Percentiles rank a stretch among this genome's conserved stretches.
Conservation (phyloP, 30 jellyfish, hydroid and myxozoan genomes). For the Hydra vulgaris region DNA sequence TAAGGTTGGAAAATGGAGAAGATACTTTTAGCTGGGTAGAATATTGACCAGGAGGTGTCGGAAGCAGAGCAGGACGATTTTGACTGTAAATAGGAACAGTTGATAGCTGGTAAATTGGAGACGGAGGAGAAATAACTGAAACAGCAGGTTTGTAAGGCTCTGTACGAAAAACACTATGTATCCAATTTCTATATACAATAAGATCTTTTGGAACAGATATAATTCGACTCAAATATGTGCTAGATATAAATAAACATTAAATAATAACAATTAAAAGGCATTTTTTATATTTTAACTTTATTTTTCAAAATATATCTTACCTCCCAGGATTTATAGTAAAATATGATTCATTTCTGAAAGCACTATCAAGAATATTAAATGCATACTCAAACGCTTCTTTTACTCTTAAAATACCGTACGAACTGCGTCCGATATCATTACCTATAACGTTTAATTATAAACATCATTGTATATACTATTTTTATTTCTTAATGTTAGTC, state of each 20-base stretch:
- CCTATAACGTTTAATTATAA: slow-evolving; percentile 14
- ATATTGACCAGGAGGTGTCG: slow-evolving; percentile 26
- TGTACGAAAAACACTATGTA: slow-evolving; percentile 9
- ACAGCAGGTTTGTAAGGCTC: background rate
- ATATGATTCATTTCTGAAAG: slow-evolving; percentile 64
- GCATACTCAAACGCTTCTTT: slow-evolving; percentile 89
- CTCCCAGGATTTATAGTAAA: slow-evolving; percentile 71
- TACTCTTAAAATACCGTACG: slow-evolving; percentile 86
- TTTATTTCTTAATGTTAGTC: background rate
- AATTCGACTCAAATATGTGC: slow-evolving; percentile 88
- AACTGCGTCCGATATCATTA: slow-evolving; percentile 79
- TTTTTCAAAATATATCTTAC: too few relatives aligned
- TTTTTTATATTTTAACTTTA: background rate
- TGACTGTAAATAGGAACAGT: slow-evolving; percentile 1
- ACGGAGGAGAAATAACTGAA: slow-evolving; percentile 1
- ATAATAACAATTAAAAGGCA: too few relatives aligned
- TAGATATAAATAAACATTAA: background rate
- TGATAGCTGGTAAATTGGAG: slow-evolving; percentile 9
- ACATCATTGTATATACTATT: background rate
- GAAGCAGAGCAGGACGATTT: slow-evolving; percentile 24
- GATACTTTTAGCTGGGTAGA: slow-evolving; percentile 11
- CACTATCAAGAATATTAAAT: slow-evolving; percentile 55
- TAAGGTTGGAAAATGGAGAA: slow-evolving; percentile 15
- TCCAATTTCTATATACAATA: slow-evolving; percentile 65
- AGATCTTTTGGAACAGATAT: slow-evolving; percentile 62